Evolutionary conservation across 2,113 vertebrate genomes (phyloP), one percentile per base, ranked within the genome.

Genomic region (Sigmodon hispidus): DNA sequence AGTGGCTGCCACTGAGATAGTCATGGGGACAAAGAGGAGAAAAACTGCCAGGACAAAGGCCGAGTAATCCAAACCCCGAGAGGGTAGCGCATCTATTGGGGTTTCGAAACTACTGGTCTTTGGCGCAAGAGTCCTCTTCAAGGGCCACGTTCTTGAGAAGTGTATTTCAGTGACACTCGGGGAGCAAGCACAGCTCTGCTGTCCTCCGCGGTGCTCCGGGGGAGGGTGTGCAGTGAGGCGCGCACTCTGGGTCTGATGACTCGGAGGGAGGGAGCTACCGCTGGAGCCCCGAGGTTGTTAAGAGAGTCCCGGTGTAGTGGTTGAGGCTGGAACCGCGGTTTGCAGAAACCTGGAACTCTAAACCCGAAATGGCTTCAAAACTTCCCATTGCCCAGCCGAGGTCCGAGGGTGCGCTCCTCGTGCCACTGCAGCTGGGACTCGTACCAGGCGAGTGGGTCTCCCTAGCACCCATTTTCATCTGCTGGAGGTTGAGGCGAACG

Each of bases 11-110:
- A 65, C 1, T 21, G 45, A 93, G 70, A 70, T 31, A 17, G 59
- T n/a, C 63, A 40, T 5, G 0, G 94, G 85, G 90, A 95, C 96
- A 92, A 93, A 94, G 88, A 93, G 8, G 67, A 89, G 19, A 1
- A 26, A 45, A 3, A 15, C 61, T 52, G 52, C 83, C 45, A 15
- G 77, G 87, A 97, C 91, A 90, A 96, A 97, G 89, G 69, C 24
- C 0, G 84, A 96, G 87, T 96, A 65, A 93, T 93, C 70, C 95
- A 97, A 93, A 96, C 91, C 93, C 55, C 1, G 94, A 95, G 95
- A 95, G 67, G 12, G 97, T 94, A 95, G 98, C 96, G 94, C 97
- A 97, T 89, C 87, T 83, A 16, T 98, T 86, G 99, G 99, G 99
- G 98, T 15, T 80, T 70, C 59, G 81, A 36, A 63, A 50, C 4